phyloP scores from a whole-genome alignment of 2,113 vertebrate genomes.

The Oncorhynchus gorbuscha region DNA sequence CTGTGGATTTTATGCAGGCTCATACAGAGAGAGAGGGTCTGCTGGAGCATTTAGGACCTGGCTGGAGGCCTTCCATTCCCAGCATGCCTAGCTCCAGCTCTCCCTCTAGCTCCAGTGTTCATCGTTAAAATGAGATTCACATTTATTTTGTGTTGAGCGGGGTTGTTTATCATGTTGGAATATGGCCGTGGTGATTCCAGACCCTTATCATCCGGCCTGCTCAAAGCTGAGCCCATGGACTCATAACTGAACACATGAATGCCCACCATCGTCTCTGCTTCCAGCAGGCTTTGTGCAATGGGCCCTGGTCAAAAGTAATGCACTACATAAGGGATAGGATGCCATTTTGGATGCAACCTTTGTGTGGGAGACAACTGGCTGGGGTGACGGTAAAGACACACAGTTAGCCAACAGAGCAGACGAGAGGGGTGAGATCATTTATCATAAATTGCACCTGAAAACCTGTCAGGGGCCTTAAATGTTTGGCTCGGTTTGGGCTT shows the following conservation, averaged over 20 bases:
- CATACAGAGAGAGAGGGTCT: conserved; percentile 45
- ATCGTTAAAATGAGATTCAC: conserved; percentile 66
- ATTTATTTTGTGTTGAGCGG: conserved; percentile 67
- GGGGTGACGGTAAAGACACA: too few species aligned
- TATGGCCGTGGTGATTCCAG: conserved; percentile 59
- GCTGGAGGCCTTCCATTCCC: conserved; percentile 66
- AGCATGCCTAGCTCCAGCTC: conserved; percentile 15
- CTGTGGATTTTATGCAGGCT: too few species aligned
- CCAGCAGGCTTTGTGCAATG: background rate
- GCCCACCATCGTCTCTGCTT: conserved; percentile 48
- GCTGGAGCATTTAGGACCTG: conserved; percentile 70
- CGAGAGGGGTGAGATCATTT: too few species aligned
- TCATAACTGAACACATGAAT: conserved; percentile 62
- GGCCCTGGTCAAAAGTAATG: too few species aligned
- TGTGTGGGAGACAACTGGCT: too few species aligned
- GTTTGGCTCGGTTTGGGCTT: too few species aligned
- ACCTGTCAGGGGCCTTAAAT: too few species aligned
- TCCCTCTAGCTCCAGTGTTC: conserved; percentile 40
- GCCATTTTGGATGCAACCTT: too few species aligned
- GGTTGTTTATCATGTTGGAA: conserved; percentile 72
- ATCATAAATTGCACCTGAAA: too few species aligned
- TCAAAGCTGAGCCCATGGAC: conserved; percentile 63
- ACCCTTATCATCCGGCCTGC: conserved; percentile 62
- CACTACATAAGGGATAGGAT: too few species aligned
- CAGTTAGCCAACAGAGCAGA: too few species aligned